Percentiles rank a stretch among this genome's conserved stretches.
Evolutionary conservation across 1,140 invertebrate species (phyloP).

Genomic region (Orius laevigatus): DNA sequence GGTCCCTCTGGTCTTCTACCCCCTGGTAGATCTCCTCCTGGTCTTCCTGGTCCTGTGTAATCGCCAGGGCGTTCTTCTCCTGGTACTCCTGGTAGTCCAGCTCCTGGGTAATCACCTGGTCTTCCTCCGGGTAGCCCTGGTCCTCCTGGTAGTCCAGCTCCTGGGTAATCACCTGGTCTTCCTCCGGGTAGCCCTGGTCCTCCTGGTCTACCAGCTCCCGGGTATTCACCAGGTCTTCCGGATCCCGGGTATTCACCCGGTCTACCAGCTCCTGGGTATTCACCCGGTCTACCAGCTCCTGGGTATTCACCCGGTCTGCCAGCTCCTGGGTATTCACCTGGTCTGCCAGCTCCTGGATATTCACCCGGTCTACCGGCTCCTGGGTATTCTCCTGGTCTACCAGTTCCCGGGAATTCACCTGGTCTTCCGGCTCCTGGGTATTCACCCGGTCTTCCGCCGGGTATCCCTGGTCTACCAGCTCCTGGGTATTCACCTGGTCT

Average conservation of each 20-base stretch:
- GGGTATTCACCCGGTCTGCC: constrained; percentile 13
- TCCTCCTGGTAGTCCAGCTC: not conserved
- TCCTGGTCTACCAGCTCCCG: constrained; percentile 4
- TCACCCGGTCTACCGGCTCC: constrained; percentile 8
- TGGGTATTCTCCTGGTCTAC: constrained; percentile 13
- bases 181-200: constrained; percentile 13
- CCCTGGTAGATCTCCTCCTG: constrained; percentile 10
- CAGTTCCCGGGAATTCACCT: constrained; percentile 15
- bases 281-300: constrained; percentile 8
- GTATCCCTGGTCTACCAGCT: constrained; percentile 5
- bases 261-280: constrained; percentile 4
- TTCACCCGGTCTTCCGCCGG: constrained; percentile 13
- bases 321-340: constrained; percentile 14
- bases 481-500: constrained; percentile 14
- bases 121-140: constrained; percentile 7
- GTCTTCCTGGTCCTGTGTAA: constrained; percentile 2
- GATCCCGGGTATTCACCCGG: constrained; percentile 12
- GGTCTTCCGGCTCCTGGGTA: constrained; percentile 12
- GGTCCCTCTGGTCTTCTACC: constrained; percentile 1
- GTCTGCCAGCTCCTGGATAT: constrained; percentile 13
- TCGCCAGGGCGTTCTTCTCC: constrained; percentile 11
- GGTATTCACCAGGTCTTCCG: constrained; percentile 10
- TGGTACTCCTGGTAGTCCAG: not conserved
- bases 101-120: constrained; percentile 13
- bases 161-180: constrained; percentile 13